phyloP scores from a whole-genome alignment of 2,113 vertebrate species.

The Muscicapa adusta region DNA sequence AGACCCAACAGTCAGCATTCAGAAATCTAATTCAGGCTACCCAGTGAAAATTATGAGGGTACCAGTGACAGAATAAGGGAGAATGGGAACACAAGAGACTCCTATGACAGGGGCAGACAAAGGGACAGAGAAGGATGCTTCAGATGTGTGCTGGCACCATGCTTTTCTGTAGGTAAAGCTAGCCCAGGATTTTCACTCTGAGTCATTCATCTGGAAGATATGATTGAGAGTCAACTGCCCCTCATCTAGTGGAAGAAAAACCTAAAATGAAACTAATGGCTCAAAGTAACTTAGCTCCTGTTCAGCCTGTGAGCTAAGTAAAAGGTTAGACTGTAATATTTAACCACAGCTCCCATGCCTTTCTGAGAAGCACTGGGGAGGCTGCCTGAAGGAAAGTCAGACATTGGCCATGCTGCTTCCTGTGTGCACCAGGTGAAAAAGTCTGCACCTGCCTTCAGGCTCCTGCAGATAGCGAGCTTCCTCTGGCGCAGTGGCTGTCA shows the following conservation, averaged over 20 bases:
- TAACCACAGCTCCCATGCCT: not conserved
- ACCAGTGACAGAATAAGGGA: not conserved
- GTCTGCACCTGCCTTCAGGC: not conserved
- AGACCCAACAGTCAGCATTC: not conserved
- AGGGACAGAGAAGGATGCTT: not conserved
- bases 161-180: not conserved
- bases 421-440: not conserved
- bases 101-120: not conserved
- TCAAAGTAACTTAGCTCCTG: not conserved
- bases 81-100: not conserved
- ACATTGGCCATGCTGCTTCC: not conserved
- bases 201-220: not conserved
- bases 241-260: not conserved
- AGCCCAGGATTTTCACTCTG: not conserved
- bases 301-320: not conserved
- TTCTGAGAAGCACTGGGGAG: not conserved
- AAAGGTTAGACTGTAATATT: constrained; percentile 3
- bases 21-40: not conserved
- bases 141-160: not conserved
- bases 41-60: not conserved
- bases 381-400: not conserved
- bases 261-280: not conserved
- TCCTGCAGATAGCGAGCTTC: not conserved
- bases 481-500: not conserved
- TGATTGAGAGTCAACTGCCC: not conserved